Conservation (phyloP, 35 echinoderm and acorn worm genomes). For the Chiridota heheva region DNA sequence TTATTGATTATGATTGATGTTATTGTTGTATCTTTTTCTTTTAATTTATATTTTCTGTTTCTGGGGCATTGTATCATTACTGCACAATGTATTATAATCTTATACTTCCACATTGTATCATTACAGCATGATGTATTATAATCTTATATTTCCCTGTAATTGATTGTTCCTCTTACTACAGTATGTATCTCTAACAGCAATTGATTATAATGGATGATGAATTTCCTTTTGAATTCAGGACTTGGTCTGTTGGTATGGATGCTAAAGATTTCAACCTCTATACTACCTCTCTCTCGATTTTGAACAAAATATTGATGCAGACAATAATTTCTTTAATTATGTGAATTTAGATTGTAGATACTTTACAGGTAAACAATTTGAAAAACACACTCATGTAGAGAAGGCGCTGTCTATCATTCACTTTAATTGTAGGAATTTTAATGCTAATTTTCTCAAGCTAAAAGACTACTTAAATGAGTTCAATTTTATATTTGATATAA, state of each 20-base stretch:
- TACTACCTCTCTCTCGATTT: constrained; percentile 17
- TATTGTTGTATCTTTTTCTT: background rate
- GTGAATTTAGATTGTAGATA: constrained; percentile 30
- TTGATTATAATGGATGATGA: background rate
- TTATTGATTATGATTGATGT: background rate
- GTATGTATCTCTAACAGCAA: background rate
- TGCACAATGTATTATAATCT: constrained; percentile 7
- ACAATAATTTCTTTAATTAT: constrained; percentile 35
- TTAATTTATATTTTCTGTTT: constrained; percentile 10
- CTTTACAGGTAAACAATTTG: constrained; percentile 13
- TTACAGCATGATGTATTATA: background rate
- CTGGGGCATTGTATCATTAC: background rate
- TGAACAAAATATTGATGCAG: background rate
- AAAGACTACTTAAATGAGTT: background rate
- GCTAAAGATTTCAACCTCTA: constrained; percentile 2
- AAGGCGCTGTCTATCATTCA: constrained; percentile 23
- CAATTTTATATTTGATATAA: constrained; percentile 4
- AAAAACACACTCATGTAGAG: background rate
- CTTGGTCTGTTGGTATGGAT: background rate
- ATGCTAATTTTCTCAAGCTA: constrained; percentile 19
- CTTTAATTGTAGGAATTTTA: constrained; percentile 10
- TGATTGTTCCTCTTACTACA: constrained; percentile 3
- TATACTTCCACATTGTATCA: background rate
- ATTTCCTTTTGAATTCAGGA: background rate
- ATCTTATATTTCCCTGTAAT: background rate